phyloP scores from a whole-genome alignment of 1,140 invertebrate genomes.

The Diachasmimorpha longicaudata region DNA sequence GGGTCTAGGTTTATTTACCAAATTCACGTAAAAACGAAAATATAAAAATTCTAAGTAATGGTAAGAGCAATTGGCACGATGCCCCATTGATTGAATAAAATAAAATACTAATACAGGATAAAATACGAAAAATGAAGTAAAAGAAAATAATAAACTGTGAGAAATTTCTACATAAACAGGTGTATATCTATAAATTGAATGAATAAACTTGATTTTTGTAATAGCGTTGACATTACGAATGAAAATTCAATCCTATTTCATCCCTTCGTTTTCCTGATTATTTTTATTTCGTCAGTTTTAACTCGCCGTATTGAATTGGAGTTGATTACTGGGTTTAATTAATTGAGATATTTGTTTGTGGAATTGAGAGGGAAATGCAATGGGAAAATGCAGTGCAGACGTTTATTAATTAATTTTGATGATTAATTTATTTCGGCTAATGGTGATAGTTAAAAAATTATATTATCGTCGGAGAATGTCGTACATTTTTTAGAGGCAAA shows the following conservation, averaged over 20 bases:
- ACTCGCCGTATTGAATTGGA: not conserved
- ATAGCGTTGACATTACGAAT: constrained; percentile 31
- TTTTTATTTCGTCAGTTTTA: not conserved
- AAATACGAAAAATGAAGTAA: not conserved
- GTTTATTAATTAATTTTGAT: not conserved
- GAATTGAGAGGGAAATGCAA: too few relatives aligned
- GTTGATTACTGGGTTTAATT: too few relatives aligned
- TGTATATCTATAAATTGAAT: constrained; percentile 57
- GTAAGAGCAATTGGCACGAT: constrained; percentile 41
- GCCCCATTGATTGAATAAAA: constrained; percentile 45
- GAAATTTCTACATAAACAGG: constrained; percentile 57
- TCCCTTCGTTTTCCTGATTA: constrained; percentile 25
- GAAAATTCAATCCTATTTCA: constrained; percentile 24
- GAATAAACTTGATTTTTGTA: constrained; percentile 62
- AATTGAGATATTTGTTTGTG: too few relatives aligned
- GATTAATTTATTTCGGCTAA: not conserved
- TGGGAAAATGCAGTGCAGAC: too few relatives aligned
- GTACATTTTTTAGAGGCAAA: too few relatives aligned
- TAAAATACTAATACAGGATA: constrained; percentile 36
- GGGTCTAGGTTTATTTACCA: constrained; percentile 29
- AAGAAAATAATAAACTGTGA: not conserved
- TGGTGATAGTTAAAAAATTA: not conserved
- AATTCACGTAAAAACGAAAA: constrained; percentile 23
- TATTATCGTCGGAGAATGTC: not conserved
- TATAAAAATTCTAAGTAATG: constrained; percentile 23